Evolutionary conservation across 2,113 vertebrate species (phyloP), one percentile per base, ranked within the genome.

Genomic region (Haemorhous mexicanus): DNA sequence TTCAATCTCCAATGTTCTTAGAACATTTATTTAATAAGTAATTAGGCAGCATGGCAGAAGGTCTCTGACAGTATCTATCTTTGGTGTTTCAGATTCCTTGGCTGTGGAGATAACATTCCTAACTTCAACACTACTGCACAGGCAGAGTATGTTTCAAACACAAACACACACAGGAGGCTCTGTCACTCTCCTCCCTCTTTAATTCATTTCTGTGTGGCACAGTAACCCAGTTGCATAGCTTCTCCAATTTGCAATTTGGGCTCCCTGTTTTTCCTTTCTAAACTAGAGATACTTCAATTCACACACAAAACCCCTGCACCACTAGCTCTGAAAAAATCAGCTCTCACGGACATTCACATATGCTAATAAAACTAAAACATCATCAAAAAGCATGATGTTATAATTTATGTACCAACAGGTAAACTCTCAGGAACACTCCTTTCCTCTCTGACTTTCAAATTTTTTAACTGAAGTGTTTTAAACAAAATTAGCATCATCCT

Each of bases 191-290:
- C 50, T 73, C 19, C 35, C 13, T n/a, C 37, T 64, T 78, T 52
- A 44, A 75, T 13, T 19, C 52, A 58, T 53, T 53, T 46, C 27
- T 53, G 23, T 15, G 49, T 77, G 88, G 75, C 92, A 93, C 59
- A 90, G 90, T 94, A 92, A 96, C 82, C 66, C 75, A 93, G 11
- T 43, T 94, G 67, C 33, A 87, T 1, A 63, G 72, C 59, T 92
- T 26, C 27, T 83, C 37, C 39, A 66, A 6, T 33, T 22, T 1
- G 17, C 20, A 77, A 68, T 50, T 35, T 59, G 43, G 59, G 59
- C 68, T 50, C 15, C 28, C 6, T 58, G 21, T 4, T 82, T 53
- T 46, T 55, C 47, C 8, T 67, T 47, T 43, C 55, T 59, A 5
- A 24, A 53, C 43, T 27, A 78, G 26, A 70, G 24, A 63, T 35